phyloP scores from a whole-genome alignment of 2,797 vertebrate genomes.

The Poecilia picta region DNA sequence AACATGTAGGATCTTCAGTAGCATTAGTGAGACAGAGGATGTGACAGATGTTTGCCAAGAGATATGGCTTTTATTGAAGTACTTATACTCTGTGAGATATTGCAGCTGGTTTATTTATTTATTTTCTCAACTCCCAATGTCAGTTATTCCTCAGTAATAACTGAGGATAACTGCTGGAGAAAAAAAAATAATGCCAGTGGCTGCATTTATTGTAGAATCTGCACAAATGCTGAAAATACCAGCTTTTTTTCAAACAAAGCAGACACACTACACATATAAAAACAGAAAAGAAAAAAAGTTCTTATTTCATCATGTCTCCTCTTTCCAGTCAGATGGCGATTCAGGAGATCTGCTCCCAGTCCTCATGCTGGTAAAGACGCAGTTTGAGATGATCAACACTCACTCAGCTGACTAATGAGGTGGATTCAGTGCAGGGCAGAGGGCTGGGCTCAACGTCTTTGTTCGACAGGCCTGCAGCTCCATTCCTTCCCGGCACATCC shows the following conservation, averaged over 20 bases:
- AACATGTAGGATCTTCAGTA: slow-evolving; percentile 34
- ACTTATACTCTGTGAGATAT: slow-evolving; percentile 33
- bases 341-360: slow-evolving; percentile 33
- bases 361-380: slow-evolving; percentile 29
- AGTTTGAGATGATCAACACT: slow-evolving; percentile 75
- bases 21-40: slow-evolving; percentile 42
- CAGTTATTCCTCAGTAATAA: slow-evolving; percentile 1
- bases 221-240: background rate
- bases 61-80: slow-evolving; percentile 58
- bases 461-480: slow-evolving; percentile 83
- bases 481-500: slow-evolving; percentile 75
- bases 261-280: slow-evolving; percentile 11
- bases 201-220: background rate
- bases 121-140: slow-evolving; percentile 20
- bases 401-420: slow-evolving; percentile 86
- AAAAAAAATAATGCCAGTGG: slow-evolving; percentile 12
- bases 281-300: background rate
- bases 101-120: slow-evolving; percentile 29
- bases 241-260: background rate
- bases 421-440: slow-evolving; percentile 71
- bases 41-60: slow-evolving; percentile 65
- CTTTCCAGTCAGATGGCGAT: slow-evolving; percentile 7
- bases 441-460: slow-evolving; percentile 84
- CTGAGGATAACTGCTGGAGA: background rate
- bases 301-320: slow-evolving; percentile 9